Evolutionary conservation across 2,797 vertebrate genomes (phyloP), one percentile per base, ranked within the genome.

Genomic region (Dendrocincla fuliginosa): DNA sequence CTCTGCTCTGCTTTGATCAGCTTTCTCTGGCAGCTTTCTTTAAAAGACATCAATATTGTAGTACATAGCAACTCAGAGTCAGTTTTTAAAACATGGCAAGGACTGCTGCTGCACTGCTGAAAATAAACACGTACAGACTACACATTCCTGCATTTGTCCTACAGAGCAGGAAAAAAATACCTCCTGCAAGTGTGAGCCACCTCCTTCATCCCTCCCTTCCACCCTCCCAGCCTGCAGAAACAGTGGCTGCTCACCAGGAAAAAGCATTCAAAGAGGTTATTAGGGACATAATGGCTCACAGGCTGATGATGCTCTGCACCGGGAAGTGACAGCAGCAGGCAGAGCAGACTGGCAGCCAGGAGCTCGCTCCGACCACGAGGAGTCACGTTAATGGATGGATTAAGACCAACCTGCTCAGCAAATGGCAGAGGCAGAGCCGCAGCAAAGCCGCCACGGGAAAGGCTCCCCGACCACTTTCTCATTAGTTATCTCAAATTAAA

Each of bases 401-500:
- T 71, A 75, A 81, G 80, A 79, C 39, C 69, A 84, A 60, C 49
- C 4, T 11, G 37, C 42, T 71, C 16, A 50, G 39, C 60, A 83
- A 91, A 91, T 57, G n/a, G 65, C 71, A 67, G 56, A 68, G 41
- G 28, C 60, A 53, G 20, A 30, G 75, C 47, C 0, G 0, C 41
- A 57, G 76, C 69, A 74, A 70, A 68, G 73, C 42, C 1, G 3
- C 67, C 28, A 2, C 5, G 3, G 64, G 79, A 70, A 70, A 87
- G 27, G 52, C 82, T 96, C 84, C 85, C 79, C 57, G 30, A 52
- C 13, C 37, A 67, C 60, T 53, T 61, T 49, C 84, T 88, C 83
- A 75, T 89, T 82, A 67, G 50, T 87, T 85, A 83, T 52, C 77
- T 46, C 65, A 53, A 92, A 95, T 89, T 50, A 94, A 96, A 95